Percentiles rank a stretch among this genome's conserved stretches.
Evolutionary conservation across 2,113 vertebrate genomes (phyloP).

Genomic region (Elanoides forficatus): DNA sequence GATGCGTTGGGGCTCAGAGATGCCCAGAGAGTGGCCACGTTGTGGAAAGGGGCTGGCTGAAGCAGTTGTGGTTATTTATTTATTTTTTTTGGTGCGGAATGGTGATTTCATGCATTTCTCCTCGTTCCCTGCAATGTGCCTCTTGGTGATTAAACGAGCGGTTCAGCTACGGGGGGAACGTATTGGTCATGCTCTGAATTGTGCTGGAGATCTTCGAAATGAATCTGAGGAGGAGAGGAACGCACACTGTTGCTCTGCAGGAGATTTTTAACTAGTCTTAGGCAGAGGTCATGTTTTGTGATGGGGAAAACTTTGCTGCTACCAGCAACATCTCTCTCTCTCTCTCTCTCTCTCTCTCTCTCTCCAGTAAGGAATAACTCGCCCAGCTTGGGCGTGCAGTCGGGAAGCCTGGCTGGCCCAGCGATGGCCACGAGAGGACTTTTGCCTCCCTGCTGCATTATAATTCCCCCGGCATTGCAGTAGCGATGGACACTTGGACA

Average conservation of each 20-base stretch:
- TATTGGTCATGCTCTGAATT: not conserved
- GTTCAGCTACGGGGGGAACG: not conserved
- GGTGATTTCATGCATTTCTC: not conserved
- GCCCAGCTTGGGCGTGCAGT: accelerated
- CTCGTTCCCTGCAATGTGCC: not conserved
- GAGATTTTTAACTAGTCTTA: not conserved
- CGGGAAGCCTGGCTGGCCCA: not conserved
- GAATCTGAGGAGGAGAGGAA: not conserved
- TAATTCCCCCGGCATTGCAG: not conserved
- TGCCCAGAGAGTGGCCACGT: accelerated
- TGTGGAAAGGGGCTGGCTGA: not conserved
- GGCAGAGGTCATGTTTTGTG: accelerated
- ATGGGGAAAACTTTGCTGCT: not conserved
- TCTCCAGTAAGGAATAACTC: not conserved
- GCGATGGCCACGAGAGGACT: not conserved
- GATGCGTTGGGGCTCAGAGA: not conserved
- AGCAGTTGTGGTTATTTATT: not conserved
- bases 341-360: not conserved
- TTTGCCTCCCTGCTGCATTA: not conserved
- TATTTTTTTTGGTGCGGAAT: not conserved
- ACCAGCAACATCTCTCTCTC: not conserved
- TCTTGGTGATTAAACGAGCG: not conserved
- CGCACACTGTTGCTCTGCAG: not conserved
- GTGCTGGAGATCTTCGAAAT: not conserved
- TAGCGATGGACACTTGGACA: not conserved